A percentile compares a stretch with the other conserved stretches of the same genome.
Evolutionary conservation across 2,797 vertebrate species (phyloP).

Genomic region (Heliangelus exortis): DNA sequence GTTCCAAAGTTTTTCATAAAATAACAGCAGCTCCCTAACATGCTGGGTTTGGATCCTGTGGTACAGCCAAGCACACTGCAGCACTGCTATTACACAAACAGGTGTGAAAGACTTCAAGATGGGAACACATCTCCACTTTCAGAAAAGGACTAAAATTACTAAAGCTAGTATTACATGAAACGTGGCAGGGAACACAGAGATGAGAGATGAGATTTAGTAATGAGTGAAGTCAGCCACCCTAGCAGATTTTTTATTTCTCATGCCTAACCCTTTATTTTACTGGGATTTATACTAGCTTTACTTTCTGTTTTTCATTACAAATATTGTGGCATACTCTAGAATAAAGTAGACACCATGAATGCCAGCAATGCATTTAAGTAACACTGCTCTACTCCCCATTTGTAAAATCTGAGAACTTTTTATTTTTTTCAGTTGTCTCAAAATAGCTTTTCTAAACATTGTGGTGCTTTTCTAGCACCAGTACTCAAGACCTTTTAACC

Average conservation of each 20-base stretch:
- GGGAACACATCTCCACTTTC: neutral
- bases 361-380: neutral
- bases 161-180: neutral
- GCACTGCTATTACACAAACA: neutral
- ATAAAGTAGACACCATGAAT: neutral
- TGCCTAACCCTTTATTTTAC: neutral
- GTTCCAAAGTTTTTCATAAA: neutral
- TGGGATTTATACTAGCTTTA: neutral
- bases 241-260: neutral
- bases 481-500: neutral
- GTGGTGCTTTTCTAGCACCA: neutral
- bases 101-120: neutral
- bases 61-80: neutral
- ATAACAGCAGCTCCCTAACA: neutral
- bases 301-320: neutral
- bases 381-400: neutral
- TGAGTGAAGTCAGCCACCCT: neutral
- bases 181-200: neutral
- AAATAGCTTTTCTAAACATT: neutral
- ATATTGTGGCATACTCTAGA: neutral
- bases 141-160: neutral
- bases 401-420: neutral
- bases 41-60: fast-evolving
- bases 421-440: neutral
- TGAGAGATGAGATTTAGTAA: neutral